phyloP scores from a whole-genome alignment of 2,888 invertebrate species.

The Lysandra bellargus region DNA sequence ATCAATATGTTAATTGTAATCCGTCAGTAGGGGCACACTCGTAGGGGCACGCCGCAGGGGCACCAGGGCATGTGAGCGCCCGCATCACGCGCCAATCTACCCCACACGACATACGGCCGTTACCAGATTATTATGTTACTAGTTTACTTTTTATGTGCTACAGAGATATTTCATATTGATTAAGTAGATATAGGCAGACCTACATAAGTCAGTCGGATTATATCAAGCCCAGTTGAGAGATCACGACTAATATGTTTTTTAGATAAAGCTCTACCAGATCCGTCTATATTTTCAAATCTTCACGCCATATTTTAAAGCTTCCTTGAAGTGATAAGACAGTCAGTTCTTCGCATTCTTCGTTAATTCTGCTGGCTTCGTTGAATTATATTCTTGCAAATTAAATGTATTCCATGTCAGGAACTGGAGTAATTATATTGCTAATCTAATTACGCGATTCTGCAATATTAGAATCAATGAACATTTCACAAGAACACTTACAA shows the following conservation, averaged over 20 bases:
- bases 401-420: too few relatives aligned
- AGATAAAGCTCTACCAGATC: too few relatives aligned
- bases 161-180: too few relatives aligned
- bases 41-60: slow-evolving; percentile 4
- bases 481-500: not conserved
- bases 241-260: too few relatives aligned
- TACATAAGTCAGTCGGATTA: not conserved
- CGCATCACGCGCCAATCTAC: slow-evolving; percentile 10
- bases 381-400: too few relatives aligned
- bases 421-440: not conserved
- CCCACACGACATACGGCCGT: slow-evolving; percentile 6
- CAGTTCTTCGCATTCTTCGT: too few relatives aligned
- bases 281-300: too few relatives aligned
- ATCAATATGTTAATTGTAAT: slow-evolving; percentile 16
- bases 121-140: not conserved
- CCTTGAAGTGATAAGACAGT: too few relatives aligned
- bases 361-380: too few relatives aligned
- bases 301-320: too few relatives aligned
- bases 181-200: not conserved
- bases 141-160: not conserved
- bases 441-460: not conserved
- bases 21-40: not conserved
- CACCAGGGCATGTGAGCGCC: slow-evolving; percentile 5
- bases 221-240: too few relatives aligned
- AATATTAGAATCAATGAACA: not conserved